Conservation (phyloP, 2,113 vertebrate genomes). For the Vanacampus margaritifer region DNA sequence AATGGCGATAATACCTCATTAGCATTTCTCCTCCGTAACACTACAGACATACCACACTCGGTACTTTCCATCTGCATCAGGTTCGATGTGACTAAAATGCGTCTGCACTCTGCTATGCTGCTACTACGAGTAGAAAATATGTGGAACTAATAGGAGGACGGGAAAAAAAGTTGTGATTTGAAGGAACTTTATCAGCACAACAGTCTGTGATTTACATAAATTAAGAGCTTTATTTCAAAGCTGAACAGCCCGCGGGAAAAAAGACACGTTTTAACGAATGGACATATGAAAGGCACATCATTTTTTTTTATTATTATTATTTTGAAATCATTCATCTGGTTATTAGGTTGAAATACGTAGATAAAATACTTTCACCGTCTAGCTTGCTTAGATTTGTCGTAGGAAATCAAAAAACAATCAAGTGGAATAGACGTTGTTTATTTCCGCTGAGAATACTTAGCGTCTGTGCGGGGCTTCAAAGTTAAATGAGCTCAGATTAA, state of each 20-base stretch:
- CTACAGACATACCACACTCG: not conserved
- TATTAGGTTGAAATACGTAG: constrained; percentile 3
- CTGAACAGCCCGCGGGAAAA: not conserved
- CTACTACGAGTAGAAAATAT: not conserved
- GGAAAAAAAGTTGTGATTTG: not conserved
- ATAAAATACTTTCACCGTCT: constrained; percentile 23
- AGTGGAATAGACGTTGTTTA: constrained; percentile 37
- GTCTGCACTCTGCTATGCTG: not conserved
- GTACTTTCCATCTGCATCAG: not conserved
- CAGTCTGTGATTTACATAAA: constrained; percentile 2
- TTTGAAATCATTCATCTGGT: not conserved
- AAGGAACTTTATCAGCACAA: not conserved
- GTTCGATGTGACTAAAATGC: not conserved
- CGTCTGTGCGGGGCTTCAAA: constrained; percentile 33
- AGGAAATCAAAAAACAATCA: constrained; percentile 47
- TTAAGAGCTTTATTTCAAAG: not conserved
- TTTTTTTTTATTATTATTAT: not conserved
- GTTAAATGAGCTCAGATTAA: constrained; percentile 17
- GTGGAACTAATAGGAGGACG: not conserved
- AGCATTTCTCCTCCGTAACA: not conserved
- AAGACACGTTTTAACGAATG: not conserved
- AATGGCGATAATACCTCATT: not conserved
- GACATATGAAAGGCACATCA: not conserved
- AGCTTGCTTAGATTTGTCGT: constrained; percentile 26
- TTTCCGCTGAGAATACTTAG: constrained; percentile 16